phyloP scores from a whole-genome alignment of 2,888 invertebrate species.

The Stramonita haemastoma region DNA sequence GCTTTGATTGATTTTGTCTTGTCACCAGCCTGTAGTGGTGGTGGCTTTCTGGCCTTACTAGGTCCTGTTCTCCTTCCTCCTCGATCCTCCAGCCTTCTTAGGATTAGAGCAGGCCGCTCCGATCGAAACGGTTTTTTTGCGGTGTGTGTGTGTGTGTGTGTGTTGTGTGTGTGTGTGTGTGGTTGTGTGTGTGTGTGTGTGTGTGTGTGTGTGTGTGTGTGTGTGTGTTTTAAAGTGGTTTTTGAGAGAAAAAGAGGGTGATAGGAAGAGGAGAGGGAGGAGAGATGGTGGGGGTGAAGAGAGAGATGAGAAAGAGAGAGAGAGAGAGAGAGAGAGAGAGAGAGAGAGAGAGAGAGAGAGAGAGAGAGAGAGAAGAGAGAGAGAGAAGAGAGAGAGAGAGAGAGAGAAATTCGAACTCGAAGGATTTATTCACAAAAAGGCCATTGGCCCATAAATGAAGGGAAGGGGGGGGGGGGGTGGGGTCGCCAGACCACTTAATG shows the following conservation, averaged over 20 bases:
- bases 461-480: no score
- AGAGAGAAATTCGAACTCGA: not conserved
- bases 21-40: no score
- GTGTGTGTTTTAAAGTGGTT: no score
- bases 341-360: not conserved
- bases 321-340: not conserved
- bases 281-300: not conserved
- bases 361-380: not conserved
- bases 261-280: not conserved
- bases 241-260: not conserved
- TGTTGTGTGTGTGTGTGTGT: no score
- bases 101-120: not conserved
- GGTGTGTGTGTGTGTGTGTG: no score
- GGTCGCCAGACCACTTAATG: no score
- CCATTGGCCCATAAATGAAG: no score
- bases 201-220: no score
- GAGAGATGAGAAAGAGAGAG: not conserved
- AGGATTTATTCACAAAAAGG: no score
- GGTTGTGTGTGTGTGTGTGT: no score
- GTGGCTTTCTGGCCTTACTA: not conserved
- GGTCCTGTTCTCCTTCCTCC: not conserved
- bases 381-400: not conserved
- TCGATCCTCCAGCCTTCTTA: not conserved
- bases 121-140: not conserved
- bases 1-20: constrained; percentile 36